A percentile compares a stretch with the other conserved stretches of the same genome.
These are phyloP conservation scores for Fregata magnificens DNA, from an alignment of 2,113 vertebrate species.

Conservation along the genomic window DNA sequence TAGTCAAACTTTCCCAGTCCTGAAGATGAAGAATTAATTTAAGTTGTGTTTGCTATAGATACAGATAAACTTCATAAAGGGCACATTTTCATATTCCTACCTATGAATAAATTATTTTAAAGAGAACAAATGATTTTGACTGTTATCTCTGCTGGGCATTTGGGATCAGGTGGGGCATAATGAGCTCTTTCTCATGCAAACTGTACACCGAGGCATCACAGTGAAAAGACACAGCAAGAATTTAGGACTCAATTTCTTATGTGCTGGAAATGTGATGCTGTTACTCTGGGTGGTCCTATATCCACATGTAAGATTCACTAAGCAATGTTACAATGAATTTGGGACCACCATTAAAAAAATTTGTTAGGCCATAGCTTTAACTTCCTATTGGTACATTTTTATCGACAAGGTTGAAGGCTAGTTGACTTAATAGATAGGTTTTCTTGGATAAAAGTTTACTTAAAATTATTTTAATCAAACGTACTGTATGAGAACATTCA, in stretches of 20 bases:
- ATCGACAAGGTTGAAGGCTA: not conserved
- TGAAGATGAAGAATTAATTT: constrained; percentile 58
- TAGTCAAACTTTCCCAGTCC: constrained; percentile 32
- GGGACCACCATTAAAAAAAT: rapidly evolving
- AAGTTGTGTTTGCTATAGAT: constrained; percentile 50
- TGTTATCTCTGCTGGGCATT: constrained; percentile 39
- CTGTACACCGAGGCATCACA: not conserved
- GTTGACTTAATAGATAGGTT: not conserved
- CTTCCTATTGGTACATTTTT: not conserved
- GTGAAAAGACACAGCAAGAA: not conserved
- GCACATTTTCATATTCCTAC: constrained; percentile 57
- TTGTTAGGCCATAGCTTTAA: not conserved
- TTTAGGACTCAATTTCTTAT: not conserved
- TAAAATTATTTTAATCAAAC: not conserved
- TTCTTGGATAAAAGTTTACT: not conserved
- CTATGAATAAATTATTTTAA: constrained; percentile 66
- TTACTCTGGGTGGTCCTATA: not conserved
- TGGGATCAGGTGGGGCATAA: constrained; percentile 22
- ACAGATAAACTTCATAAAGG: constrained; percentile 64
- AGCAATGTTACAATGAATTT: not conserved
- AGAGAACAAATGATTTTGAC: constrained; percentile 53
- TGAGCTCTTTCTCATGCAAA: constrained; percentile 42
- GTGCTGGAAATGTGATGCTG: not conserved
- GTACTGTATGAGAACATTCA: not conserved
- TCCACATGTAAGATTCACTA: not conserved